These are phyloP conservation scores for Drosophila ambigua DNA, from an alignment of 1,140 invertebrate genomes.

Conservation along the genomic window DNA sequence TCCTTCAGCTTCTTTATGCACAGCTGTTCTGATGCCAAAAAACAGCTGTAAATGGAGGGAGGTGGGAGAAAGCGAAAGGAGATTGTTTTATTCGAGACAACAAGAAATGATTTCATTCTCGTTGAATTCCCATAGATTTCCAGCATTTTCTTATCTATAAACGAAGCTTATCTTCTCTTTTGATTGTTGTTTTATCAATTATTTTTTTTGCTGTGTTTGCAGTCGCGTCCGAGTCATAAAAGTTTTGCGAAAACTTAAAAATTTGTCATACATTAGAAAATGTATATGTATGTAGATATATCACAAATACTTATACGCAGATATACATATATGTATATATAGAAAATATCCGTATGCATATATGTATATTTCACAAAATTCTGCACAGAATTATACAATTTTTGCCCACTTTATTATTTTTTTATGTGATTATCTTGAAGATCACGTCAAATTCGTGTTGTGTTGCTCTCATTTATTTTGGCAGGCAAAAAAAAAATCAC, in stretches of 20 bases:
- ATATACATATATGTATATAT: not conserved
- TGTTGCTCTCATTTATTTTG: conserved; percentile 56
- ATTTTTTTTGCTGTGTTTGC: conserved; percentile 30
- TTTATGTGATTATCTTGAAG: conserved; percentile 57
- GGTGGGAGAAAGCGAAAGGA: not conserved
- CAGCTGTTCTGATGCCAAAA: conserved; percentile 49
- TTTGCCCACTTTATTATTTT: conserved; percentile 38
- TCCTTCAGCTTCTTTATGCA: conserved; percentile 24
- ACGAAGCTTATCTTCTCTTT: conserved; percentile 61
- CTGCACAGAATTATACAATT: conserved; percentile 55
- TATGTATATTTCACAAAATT: conserved; percentile 51
- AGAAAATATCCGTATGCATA: not conserved
- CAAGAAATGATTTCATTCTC: conserved; percentile 38
- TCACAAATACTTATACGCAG: conserved; percentile 12
- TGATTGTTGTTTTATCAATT: conserved; percentile 35
- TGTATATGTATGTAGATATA: conserved; percentile 33
- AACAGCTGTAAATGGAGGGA: conserved; percentile 51
- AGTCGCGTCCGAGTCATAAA: conserved; percentile 61
- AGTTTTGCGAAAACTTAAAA: conserved; percentile 36
- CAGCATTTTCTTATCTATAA: conserved; percentile 53
- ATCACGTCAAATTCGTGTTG: conserved; percentile 54
- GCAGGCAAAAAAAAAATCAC: conserved; percentile 44
- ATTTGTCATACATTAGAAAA: conserved; percentile 56
- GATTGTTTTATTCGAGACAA: conserved; percentile 16
- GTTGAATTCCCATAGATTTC: conserved; percentile 20